phyloP scores from a whole-genome alignment of 2,113 vertebrate species.

The Stictonetta naevosa region DNA sequence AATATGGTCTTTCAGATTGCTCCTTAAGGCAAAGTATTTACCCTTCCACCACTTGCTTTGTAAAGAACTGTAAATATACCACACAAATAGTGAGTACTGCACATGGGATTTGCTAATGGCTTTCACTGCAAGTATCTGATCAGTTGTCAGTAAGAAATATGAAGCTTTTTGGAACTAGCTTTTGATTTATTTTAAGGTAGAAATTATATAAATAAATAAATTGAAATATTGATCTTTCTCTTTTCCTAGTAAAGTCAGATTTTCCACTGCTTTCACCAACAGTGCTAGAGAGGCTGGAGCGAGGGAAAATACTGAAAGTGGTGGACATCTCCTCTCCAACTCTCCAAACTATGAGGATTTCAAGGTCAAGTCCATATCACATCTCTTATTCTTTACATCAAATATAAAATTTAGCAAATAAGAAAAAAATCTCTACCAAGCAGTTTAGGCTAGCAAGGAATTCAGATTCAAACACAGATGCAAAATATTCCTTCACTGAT shows the following conservation, averaged over 20 bases:
- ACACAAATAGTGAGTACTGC: neutral
- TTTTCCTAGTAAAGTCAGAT: neutral
- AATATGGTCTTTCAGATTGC: neutral
- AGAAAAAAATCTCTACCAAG: neutral
- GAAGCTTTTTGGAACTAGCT: slow-evolving; percentile 8
- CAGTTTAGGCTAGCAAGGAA: neutral
- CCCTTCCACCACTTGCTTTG: neutral
- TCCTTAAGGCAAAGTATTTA: neutral
- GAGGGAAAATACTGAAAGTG: neutral
- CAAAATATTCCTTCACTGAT: slow-evolving; percentile 10
- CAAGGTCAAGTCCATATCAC: neutral
- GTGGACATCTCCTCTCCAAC: neutral
- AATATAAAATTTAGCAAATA: neutral
- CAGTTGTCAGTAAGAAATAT: slow-evolving; percentile 34
- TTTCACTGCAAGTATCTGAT: neutral
- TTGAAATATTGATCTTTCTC: slow-evolving; percentile 6
- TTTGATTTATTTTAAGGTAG: slow-evolving; percentile 30
- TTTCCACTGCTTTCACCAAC: neutral
- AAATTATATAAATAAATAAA: slow-evolving; percentile 54
- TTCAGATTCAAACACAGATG: neutral
- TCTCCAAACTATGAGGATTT: neutral
- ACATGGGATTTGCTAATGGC: slow-evolving; percentile 16
- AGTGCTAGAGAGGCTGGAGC: neutral
- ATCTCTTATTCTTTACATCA: neutral
- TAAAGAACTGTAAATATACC: neutral